Evolutionary conservation across 2,113 vertebrate genomes (phyloP).

Genomic region (Dicerorhinus sumatrensis): DNA sequence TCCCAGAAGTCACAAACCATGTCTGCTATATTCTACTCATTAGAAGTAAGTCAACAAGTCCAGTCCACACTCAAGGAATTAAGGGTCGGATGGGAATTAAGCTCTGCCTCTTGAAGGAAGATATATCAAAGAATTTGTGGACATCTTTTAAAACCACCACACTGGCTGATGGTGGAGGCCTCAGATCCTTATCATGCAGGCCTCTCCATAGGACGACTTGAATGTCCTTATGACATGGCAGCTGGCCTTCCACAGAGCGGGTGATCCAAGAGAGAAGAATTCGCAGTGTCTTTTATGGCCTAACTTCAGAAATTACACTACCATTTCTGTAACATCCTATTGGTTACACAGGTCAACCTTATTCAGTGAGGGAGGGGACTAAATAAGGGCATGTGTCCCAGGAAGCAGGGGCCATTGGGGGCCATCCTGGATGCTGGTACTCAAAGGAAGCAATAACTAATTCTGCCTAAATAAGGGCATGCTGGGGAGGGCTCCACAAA

Average conservation of each 20-base stretch:
- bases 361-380: neutral
- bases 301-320: neutral
- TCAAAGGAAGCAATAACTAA: neutral
- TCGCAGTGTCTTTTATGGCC: neutral
- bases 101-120: neutral
- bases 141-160: neutral
- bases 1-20: neutral
- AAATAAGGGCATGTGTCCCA: neutral
- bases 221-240: neutral
- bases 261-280: neutral
- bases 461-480: neutral
- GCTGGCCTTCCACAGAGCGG: neutral
- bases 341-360: neutral
- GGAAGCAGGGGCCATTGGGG: neutral
- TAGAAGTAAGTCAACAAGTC: neutral
- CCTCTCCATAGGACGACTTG: neutral
- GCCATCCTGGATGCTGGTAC: neutral
- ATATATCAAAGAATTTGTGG: neutral
- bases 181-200: neutral
- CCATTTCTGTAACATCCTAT: neutral
- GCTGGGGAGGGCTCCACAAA: neutral
- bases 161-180: neutral
- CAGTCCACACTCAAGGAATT: neutral
- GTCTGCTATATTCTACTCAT: neutral
- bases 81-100: neutral